phyloP scores from a whole-genome alignment of 2,113 vertebrate genomes.

The Triplophysa siluroides region DNA sequence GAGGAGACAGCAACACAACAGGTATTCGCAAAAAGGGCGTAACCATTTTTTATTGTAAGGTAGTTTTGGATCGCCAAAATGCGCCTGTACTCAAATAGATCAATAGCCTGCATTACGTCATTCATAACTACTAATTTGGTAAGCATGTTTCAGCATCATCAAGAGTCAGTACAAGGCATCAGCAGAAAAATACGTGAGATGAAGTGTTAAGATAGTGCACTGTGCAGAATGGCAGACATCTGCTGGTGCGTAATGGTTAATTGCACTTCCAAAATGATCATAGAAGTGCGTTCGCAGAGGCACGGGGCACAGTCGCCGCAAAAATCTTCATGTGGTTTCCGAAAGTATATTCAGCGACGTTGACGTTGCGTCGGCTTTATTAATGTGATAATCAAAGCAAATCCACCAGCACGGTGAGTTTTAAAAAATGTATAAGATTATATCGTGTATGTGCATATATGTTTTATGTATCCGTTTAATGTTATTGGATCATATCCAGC shows the following conservation, averaged over 20 bases:
- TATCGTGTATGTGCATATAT: no score
- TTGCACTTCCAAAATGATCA: slow-evolving; percentile 1
- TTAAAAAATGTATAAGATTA: neutral
- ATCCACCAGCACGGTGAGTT: slow-evolving; percentile 6
- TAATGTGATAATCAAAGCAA: neutral
- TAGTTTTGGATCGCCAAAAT: neutral
- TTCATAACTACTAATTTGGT: neutral
- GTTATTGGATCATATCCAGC: neutral
- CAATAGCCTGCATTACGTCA: neutral
- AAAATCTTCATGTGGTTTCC: neutral
- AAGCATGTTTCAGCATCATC: neutral
- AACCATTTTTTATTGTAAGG: neutral
- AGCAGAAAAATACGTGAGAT: neutral
- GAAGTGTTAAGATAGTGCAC: neutral
- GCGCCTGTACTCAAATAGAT: neutral
- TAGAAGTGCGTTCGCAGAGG: neutral
- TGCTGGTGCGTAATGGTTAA: neutral
- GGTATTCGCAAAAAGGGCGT: no score
- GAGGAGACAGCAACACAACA: neutral
- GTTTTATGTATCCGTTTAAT: no score
- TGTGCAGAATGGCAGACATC: neutral
- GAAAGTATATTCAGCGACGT: slow-evolving; percentile 2
- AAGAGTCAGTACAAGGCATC: neutral
- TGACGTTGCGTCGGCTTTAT: neutral
- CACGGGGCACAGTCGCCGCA: neutral